Evolutionary conservation across 2,113 vertebrate species (phyloP), one percentile per base, ranked within the genome.

Genomic region (Rhizomys pruinosus): DNA sequence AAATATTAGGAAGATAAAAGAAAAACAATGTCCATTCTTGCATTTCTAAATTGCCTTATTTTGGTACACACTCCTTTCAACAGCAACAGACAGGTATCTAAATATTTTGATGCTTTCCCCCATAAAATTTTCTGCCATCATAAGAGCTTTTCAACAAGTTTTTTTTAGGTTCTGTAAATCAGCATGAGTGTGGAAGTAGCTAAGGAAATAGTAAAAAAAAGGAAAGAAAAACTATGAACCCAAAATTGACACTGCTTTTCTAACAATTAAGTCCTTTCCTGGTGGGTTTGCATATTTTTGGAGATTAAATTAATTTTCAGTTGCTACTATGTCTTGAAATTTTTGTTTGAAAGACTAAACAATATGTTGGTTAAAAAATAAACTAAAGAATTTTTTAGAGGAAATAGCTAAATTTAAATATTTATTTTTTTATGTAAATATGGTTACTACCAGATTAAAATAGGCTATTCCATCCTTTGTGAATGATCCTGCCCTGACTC

Each of bases 291-390:
- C 23, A 37, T 85, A 92, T 77, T 91, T 96, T 89, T 93, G 57
- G 89, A 97, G 59, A 74, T 64, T 76, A 93, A 94, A 85, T 96
- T 96, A 89, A 76, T 91, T 52, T 94, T 95, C 76, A 81, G 8
- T 87, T 96, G 79, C 29, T 85, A 64, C 9, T 91, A 92, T 84
- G 27, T 61, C 32, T 55, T 93, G 34, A 80, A 76, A 68, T 39
- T 90, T 32, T 91, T 89, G 57, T 86, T 71, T 95, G 64, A 84
- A 89, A 96, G 61, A 59, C 85, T 87, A 91, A 95, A 44, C 22
- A 78, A 29, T 63, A 82, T 47, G 23, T 76, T 87, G 4, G 9
- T 39, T n/a, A n/a, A 89, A 82, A 89, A 95, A 96, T 74, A 78
- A 37, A 73, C 1, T 66, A 25, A 91, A 91, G 5, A 84, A 78